Conservation (phyloP, 1,140 invertebrate genomes). For the Drosophila kepulauana region DNA sequence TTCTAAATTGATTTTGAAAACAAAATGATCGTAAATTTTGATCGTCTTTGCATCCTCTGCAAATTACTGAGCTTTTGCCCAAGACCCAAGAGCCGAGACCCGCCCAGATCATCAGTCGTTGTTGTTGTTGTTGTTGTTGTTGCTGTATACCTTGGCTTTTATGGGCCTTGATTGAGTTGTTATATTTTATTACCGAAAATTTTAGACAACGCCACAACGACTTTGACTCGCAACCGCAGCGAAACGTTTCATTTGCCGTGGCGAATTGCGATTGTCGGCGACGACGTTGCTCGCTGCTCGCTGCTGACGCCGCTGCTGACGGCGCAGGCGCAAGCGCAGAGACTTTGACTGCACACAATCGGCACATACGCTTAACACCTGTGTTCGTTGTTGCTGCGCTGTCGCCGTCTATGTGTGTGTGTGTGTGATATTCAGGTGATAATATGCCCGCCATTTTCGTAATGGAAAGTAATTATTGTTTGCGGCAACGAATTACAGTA, state of each 20-base stretch:
- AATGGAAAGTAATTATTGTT: conserved; percentile 85
- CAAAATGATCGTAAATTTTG: conserved; percentile 84
- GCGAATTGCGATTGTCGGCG: conserved; percentile 57
- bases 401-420: conserved; percentile 31
- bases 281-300: background rate
- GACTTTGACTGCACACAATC: conserved; percentile 25
- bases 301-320: background rate
- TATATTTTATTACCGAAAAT: conserved; percentile 85
- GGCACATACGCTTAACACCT: conserved; percentile 63
- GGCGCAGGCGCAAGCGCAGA: background rate
- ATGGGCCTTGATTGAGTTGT: conserved; percentile 85
- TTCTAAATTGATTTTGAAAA: conserved; percentile 84
- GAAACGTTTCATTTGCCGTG: conserved; percentile 66
- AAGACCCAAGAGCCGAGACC: conserved; percentile 33
- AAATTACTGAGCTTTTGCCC: conserved; percentile 73
- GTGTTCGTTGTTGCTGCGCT: conserved; percentile 43
- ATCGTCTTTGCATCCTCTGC: conserved; percentile 78
- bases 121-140: conserved; percentile 24
- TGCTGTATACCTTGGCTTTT: conserved; percentile 60
- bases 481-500: conserved; percentile 85
- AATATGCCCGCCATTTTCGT: conserved; percentile 85
- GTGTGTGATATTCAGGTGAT: conserved; percentile 85
- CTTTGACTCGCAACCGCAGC: conserved; percentile 57
- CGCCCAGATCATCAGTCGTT: conserved; percentile 63
- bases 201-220: conserved; percentile 71